Evolutionary conservation across 2,888 invertebrate genomes (phyloP).

Genomic region (Melieria picta): DNA sequence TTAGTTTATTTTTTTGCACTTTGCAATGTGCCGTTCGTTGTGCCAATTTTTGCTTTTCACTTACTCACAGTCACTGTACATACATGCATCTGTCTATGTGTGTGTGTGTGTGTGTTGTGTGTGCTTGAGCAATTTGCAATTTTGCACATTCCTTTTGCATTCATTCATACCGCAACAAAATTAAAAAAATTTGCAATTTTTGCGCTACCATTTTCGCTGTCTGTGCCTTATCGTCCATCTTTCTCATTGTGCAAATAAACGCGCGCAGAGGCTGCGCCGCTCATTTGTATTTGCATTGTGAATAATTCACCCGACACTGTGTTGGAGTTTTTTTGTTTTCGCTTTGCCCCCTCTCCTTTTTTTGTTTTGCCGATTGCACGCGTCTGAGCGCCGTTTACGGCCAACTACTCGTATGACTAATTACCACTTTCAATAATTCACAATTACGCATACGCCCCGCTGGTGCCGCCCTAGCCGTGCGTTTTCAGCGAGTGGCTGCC

Average conservation of each 20-base stretch:
- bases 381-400: no score
- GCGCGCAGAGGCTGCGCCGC: neutral
- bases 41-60: slow-evolving; percentile 10
- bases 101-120: neutral
- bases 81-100: neutral
- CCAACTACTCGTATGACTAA: no score
- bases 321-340: slow-evolving; percentile 1
- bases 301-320: neutral
- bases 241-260: no score
- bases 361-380: neutral
- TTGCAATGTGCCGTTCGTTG: slow-evolving; percentile 2
- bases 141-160: slow-evolving; percentile 33
- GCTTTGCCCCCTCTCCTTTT: neutral
- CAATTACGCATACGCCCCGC: no score
- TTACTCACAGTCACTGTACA: neutral
- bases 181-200: no score
- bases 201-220: no score
- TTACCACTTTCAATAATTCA: no score
- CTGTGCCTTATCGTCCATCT: no score
- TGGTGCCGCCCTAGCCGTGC: no score
- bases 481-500: no score
- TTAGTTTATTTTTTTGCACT: no score
- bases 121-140: slow-evolving; percentile 32
- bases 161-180: slow-evolving; percentile 12
- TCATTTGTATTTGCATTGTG: slow-evolving; percentile 8